Evolutionary conservation across 1,140 invertebrate genomes (phyloP).

Genomic region (Conus betulinus): DNA sequence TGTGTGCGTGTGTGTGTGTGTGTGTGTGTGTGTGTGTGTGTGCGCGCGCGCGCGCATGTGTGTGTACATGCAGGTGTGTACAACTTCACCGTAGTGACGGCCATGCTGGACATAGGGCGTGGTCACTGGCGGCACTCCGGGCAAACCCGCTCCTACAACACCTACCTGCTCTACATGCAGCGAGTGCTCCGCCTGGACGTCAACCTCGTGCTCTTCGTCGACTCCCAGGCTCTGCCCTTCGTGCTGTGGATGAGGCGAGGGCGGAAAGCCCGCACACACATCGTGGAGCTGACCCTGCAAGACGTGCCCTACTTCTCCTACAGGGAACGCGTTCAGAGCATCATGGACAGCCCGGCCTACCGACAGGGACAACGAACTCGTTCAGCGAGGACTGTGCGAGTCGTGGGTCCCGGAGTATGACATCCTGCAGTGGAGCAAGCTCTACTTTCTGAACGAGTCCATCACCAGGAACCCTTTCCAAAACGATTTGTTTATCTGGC

Average conservation of each 20-base stretch:
- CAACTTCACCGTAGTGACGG: conserved; percentile 52
- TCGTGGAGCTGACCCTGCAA: not conserved
- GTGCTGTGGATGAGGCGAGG: conserved; percentile 44
- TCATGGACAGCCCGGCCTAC: conserved; percentile 43
- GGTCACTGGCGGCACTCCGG: conserved; percentile 20
- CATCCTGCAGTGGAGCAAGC: conserved; percentile 47
- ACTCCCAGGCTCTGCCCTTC: conserved; percentile 38
- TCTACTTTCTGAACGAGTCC: conserved; percentile 41
- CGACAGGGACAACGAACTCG: conserved; percentile 43
- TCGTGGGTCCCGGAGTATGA: conserved; percentile 43
- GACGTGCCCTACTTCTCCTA: not conserved
- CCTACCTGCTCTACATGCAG: conserved; percentile 43
- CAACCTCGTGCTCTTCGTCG: conserved; percentile 50
- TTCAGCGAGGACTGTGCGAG: conserved; percentile 33
- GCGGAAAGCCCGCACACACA: conserved; percentile 25
- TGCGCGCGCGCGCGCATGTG: too few species aligned
- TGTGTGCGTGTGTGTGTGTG: not conserved
- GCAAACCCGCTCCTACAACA: conserved; percentile 33
- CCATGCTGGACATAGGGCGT: conserved; percentile 49
- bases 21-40: conserved; percentile 1
- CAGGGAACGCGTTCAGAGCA: conserved; percentile 28
- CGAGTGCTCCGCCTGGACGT: conserved; percentile 45
- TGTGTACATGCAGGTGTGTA: conserved; percentile 34
- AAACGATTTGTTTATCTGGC: conserved; percentile 35
- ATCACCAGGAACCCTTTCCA: conserved; percentile 37